These are phyloP conservation scores for Vireo altiloquus DNA, from an alignment of 2,113 vertebrate species.

Conservation along the genomic window DNA sequence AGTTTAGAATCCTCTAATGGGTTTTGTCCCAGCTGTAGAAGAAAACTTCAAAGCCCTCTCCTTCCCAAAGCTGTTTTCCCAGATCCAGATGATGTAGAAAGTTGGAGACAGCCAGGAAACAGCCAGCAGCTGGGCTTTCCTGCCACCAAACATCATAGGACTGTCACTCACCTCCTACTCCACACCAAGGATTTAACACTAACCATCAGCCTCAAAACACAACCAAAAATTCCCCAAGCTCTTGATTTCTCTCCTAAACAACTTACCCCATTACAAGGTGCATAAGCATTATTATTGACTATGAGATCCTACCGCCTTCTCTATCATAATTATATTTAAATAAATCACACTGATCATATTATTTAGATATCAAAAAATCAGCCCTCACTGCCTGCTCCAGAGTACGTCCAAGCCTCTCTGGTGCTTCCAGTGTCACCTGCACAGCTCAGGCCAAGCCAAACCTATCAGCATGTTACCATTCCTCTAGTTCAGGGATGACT, in stretches of 20 bases:
- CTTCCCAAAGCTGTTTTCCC: neutral
- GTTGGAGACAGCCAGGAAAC: neutral
- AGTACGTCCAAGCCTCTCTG: fast-evolving
- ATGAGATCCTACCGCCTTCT: neutral
- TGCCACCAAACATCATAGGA: neutral
- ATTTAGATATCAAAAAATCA: neutral
- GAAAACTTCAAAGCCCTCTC: neutral
- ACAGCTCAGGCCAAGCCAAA: neutral
- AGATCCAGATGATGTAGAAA: fast-evolving
- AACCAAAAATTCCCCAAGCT: neutral
- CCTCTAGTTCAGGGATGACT: neutral
- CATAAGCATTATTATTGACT: neutral
- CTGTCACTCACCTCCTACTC: neutral
- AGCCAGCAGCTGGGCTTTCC: neutral
- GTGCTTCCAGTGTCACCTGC: neutral
- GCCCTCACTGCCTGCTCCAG: fast-evolving
- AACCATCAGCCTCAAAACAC: neutral
- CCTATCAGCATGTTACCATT: neutral
- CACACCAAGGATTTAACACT: neutral
- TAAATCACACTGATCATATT: neutral
- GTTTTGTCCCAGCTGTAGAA: neutral
- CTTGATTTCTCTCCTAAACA: neutral
- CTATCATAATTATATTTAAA: neutral
- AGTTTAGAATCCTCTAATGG: neutral
- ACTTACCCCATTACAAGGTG: fast-evolving